Evolutionary conservation across 2,888 invertebrate species (phyloP).

Genomic region (Octodonta nipae): DNA sequence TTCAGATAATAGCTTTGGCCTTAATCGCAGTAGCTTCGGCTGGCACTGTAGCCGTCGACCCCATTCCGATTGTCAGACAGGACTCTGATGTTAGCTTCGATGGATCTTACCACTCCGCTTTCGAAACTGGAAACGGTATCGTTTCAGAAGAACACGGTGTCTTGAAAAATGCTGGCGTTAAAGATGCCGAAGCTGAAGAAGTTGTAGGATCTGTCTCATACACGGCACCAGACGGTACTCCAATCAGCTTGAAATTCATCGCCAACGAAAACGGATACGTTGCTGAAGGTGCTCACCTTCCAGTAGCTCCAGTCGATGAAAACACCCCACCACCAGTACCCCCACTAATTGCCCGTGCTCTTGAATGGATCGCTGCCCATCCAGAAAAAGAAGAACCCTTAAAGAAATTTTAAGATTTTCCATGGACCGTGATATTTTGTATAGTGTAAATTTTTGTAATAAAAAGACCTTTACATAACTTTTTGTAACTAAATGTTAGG

Average conservation of each 20-base stretch:
- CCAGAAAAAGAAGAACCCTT: slow-evolving; percentile 33
- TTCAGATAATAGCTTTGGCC: neutral
- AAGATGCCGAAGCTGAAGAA: slow-evolving; percentile 22
- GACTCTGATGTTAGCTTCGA: slow-evolving; percentile 22
- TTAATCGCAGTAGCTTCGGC: neutral
- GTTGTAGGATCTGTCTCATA: slow-evolving; percentile 18
- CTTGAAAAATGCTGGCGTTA: slow-evolving; percentile 25
- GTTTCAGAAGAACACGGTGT: slow-evolving; percentile 31
- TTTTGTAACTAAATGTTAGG: too few species aligned
- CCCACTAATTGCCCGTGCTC: slow-evolving; percentile 49
- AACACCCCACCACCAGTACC: slow-evolving; percentile 58
- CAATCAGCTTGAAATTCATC: slow-evolving; percentile 8
- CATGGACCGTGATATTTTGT: too few species aligned
- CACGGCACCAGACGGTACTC: slow-evolving; percentile 20
- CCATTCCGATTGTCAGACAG: slow-evolving; percentile 24
- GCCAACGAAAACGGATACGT: slow-evolving; percentile 40
- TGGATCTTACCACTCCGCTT: slow-evolving; percentile 35
- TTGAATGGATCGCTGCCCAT: slow-evolving; percentile 51
- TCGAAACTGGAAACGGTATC: slow-evolving; percentile 42
- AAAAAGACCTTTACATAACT: too few species aligned
- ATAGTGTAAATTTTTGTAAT: too few species aligned
- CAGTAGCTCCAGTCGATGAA: slow-evolving; percentile 47
- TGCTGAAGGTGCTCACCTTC: slow-evolving; percentile 46
- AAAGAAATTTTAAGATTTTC: neutral
- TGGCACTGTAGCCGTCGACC: neutral